phyloP scores from a whole-genome alignment of 2,888 invertebrate genomes.

The Apodemia mormo region DNA sequence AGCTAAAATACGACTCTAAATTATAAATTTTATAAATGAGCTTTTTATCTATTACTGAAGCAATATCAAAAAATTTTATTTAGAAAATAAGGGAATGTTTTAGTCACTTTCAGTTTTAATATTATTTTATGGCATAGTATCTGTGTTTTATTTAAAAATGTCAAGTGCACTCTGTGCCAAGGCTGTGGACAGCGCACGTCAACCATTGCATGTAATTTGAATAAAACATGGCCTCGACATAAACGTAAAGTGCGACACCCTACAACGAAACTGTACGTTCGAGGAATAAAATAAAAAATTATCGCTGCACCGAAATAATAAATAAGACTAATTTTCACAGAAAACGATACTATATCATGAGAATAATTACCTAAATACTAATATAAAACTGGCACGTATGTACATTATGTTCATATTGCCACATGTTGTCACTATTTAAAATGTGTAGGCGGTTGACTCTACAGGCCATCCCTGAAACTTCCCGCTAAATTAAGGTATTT shows the following conservation, averaged over 20 bases:
- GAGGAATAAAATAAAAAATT: background rate
- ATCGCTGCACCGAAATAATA: no score
- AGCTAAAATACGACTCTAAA: no score
- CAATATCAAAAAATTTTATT: background rate
- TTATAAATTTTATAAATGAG: no score
- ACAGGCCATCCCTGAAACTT: no score
- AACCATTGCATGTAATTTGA: slow-evolving; percentile 38
- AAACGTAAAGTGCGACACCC: background rate
- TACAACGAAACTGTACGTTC: background rate
- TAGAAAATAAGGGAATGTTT: background rate
- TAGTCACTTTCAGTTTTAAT: background rate
- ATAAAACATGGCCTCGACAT: slow-evolving; percentile 39
- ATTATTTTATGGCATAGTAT: background rate
- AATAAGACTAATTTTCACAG: no score
- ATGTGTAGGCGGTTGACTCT: no score
- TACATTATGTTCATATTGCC: no score
- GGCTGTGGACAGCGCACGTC: slow-evolving; percentile 36
- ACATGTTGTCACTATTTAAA: no score
- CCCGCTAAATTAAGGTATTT: no score
- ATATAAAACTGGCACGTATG: no score
- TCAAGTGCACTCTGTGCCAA: slow-evolving; percentile 36
- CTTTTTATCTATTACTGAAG: background rate
- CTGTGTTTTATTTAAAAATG: slow-evolving; percentile 34
- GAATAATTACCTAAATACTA: no score
- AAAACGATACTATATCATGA: no score